phyloP scores from a whole-genome alignment of 2,888 invertebrate genomes.

The Sericinus montela region DNA sequence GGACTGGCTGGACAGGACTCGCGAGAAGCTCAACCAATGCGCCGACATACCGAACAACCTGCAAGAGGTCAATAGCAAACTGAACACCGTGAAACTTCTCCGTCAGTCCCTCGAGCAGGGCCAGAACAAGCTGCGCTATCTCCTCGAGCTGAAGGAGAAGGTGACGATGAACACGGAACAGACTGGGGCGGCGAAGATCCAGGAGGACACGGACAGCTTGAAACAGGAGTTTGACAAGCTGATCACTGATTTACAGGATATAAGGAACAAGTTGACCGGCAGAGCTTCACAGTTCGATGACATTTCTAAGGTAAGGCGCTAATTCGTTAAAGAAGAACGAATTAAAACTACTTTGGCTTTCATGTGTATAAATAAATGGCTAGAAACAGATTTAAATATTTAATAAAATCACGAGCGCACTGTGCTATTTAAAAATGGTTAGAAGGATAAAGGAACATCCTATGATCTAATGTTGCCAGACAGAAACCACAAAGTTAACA shows the following conservation, averaged over 20 bases:
- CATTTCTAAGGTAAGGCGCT: conserved; percentile 86
- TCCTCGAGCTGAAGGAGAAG: conserved; percentile 94
- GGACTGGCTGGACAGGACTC: conserved; percentile 94
- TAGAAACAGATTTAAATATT: too few species aligned
- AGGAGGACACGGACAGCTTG: conserved; percentile 93
- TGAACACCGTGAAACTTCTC: conserved; percentile 91
- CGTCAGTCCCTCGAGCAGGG: conserved; percentile 96
- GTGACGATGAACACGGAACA: conserved; percentile 96
- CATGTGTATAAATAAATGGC: too few species aligned
- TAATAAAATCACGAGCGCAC: too few species aligned
- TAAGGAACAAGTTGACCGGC: conserved; percentile 85
- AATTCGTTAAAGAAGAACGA: too few species aligned
- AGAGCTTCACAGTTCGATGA: conserved; percentile 91
- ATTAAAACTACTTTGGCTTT: too few species aligned
- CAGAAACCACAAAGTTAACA: too few species aligned
- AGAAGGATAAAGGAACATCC: too few species aligned
- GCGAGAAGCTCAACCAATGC: conserved; percentile 91
- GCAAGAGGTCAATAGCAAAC: conserved; percentile 90
- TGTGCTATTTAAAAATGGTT: too few species aligned
- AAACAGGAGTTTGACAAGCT: conserved; percentile 95
- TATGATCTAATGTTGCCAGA: too few species aligned
- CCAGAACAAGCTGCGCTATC: conserved; percentile 83
- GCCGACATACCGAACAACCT: conserved; percentile 89
- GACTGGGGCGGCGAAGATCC: conserved; percentile 91
- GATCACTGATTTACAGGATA: conserved; percentile 88